These are phyloP conservation scores for Festucalex cinctus DNA, from an alignment of 2,113 vertebrate species.

Conservation along the genomic window DNA sequence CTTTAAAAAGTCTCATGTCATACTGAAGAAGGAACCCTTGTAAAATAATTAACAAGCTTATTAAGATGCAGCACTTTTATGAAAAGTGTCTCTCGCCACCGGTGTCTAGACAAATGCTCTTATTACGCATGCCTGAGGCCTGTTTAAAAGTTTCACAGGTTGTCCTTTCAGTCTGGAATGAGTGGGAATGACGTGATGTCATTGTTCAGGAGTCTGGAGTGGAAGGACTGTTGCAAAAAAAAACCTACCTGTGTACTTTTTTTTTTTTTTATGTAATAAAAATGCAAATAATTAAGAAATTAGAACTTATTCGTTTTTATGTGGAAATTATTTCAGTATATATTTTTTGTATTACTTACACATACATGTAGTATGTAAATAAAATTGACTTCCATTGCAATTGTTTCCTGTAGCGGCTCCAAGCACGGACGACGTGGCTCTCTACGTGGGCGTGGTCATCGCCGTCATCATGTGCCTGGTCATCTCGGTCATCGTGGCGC, in stretches of 20 bases:
- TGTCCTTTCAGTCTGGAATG: slow-evolving; percentile 23
- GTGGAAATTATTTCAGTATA: no score
- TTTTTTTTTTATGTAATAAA: no score
- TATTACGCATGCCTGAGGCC: slow-evolving; percentile 31
- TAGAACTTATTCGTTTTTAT: no score
- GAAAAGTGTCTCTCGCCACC: slow-evolving; percentile 32
- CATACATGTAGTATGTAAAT: no score
- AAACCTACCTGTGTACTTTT: slow-evolving; percentile 1
- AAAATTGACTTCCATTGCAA: neutral
- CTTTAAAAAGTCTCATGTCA: slow-evolving; percentile 41
- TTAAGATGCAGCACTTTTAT: slow-evolving; percentile 51
- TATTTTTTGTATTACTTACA: no score
- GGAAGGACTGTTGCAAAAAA: neutral
- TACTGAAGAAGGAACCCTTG: slow-evolving; percentile 49
- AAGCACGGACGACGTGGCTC: slow-evolving; percentile 86
- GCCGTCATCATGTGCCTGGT: slow-evolving; percentile 91
- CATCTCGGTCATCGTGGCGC: slow-evolving; percentile 85
- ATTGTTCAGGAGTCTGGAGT: neutral
- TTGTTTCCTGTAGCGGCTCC: slow-evolving; percentile 77
- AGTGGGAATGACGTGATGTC: neutral
- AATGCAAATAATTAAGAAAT: no score
- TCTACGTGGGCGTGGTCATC: slow-evolving; percentile 89
- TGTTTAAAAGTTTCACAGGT: slow-evolving; percentile 35
- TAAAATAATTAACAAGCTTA: slow-evolving; percentile 65
- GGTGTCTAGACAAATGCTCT: slow-evolving; percentile 40